Conservation (phyloP, 2,888 invertebrate species). For the Rhagonycha fulva region DNA sequence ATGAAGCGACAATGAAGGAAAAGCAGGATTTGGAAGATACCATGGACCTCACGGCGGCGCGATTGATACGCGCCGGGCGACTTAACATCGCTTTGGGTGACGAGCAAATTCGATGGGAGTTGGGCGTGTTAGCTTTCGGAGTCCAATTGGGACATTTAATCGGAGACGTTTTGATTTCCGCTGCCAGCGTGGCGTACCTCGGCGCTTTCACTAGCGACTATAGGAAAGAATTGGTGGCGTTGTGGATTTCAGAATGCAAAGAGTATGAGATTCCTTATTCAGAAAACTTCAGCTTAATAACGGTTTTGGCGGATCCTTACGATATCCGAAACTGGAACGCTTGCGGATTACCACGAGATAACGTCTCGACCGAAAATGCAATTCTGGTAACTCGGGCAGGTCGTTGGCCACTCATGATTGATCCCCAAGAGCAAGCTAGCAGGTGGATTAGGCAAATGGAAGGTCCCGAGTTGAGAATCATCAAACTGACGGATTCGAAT, state of each 20-base stretch:
- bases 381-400: conserved; percentile 83
- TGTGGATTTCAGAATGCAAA: conserved; percentile 72
- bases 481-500: conserved; percentile 77
- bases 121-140: conserved; percentile 71
- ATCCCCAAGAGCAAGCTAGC: conserved; percentile 95
- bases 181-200: conserved; percentile 87
- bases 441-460: conserved; percentile 93
- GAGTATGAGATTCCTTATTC: conserved; percentile 73
- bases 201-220: conserved; percentile 85
- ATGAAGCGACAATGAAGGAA: conserved; percentile 74
- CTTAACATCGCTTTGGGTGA: conserved; percentile 86
- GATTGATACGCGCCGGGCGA: conserved; percentile 80
- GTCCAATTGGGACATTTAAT: conserved; percentile 71
- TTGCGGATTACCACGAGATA: conserved; percentile 84
- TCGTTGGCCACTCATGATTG: conserved; percentile 90
- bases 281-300: conserved; percentile 69
- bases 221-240: conserved; percentile 66
- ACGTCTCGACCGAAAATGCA: conserved; percentile 89
- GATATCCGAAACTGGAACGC: conserved; percentile 90
- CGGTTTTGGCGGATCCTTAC: conserved; percentile 79
- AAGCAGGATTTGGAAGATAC: conserved; percentile 74
- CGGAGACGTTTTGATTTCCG: conserved; percentile 86
- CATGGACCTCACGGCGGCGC: conserved; percentile 76
- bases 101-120: conserved; percentile 85
- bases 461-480: conserved; percentile 72